Percentiles rank a stretch among this genome's conserved stretches.
Conservation (phyloP, 2,797 vertebrate genomes). For the Jordanella pulchra region DNA sequence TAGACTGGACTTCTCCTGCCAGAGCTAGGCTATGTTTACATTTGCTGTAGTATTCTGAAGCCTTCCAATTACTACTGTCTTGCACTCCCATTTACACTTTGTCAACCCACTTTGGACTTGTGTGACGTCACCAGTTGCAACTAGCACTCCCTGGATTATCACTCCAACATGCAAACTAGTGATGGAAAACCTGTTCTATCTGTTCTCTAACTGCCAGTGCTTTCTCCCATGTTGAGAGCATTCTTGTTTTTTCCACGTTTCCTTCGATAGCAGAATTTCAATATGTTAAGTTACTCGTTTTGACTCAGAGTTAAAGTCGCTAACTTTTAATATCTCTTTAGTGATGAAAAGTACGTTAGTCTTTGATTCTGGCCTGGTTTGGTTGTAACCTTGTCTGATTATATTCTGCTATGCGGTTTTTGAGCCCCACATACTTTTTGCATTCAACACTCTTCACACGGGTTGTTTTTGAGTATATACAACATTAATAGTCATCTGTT, state of each 20-base stretch:
- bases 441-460: conserved; percentile 40
- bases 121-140: conserved; percentile 58
- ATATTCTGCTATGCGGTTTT: conserved; percentile 38
- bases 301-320: conserved; percentile 35
- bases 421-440: conserved; percentile 29
- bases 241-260: conserved; percentile 58
- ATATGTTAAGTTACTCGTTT: conserved; percentile 27
- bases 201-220: conserved; percentile 48
- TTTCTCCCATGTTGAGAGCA: conserved; percentile 51
- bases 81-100: conserved; percentile 72
- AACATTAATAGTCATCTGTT: conserved; percentile 51
- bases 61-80: conserved; percentile 77
- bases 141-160: conserved; percentile 50
- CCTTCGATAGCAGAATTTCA: conserved; percentile 30
- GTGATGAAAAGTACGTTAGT: conserved; percentile 30
- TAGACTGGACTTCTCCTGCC: conserved; percentile 74
- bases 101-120: conserved; percentile 54
- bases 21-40: conserved; percentile 81
- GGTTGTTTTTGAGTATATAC: conserved; percentile 43
- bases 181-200: conserved; percentile 23
- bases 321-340: conserved; percentile 23
- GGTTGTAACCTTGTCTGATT: conserved; percentile 37
- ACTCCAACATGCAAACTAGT: conserved; percentile 38
- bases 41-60: conserved; percentile 81
- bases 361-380: conserved; percentile 51